phyloP scores from a whole-genome alignment of 2,113 vertebrate genomes.

The Amphiprion percula region DNA sequence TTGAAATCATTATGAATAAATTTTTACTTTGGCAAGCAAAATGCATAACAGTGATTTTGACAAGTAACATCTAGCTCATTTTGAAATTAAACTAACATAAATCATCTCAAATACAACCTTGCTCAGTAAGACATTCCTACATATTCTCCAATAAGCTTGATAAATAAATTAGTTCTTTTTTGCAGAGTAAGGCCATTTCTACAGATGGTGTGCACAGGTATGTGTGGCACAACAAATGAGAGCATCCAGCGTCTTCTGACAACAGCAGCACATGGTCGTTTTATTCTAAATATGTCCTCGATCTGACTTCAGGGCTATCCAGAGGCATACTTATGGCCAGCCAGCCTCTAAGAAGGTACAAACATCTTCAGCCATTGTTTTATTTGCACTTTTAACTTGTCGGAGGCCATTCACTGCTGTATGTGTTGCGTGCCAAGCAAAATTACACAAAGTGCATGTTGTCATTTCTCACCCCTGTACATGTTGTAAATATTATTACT shows the following conservation, averaged over 20 bases:
- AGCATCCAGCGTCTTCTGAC: slow-evolving; percentile 30
- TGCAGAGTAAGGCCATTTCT: neutral
- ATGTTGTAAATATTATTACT: no score
- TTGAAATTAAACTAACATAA: neutral
- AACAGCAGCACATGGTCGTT: slow-evolving; percentile 19
- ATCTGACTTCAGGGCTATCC: slow-evolving; percentile 33
- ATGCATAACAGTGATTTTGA: neutral
- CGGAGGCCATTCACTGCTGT: slow-evolving; percentile 23
- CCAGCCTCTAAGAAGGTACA: slow-evolving; percentile 24
- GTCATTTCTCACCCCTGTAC: no score
- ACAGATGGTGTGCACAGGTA: neutral
- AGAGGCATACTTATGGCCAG: slow-evolving; percentile 3
- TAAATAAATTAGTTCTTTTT: neutral
- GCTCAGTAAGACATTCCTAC: neutral
- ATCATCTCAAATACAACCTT: neutral
- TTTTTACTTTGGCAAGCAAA: neutral
- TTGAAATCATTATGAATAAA: neutral
- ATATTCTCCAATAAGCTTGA: neutral
- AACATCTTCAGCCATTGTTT: slow-evolving; percentile 8
- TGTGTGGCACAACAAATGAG: neutral
- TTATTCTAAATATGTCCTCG: slow-evolving; percentile 24
- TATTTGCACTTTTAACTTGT: slow-evolving; percentile 25
- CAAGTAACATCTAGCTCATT: neutral
- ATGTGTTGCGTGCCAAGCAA: neutral
- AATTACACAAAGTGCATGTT: slow-evolving; percentile 37